Conservation (phyloP, 1,140 invertebrate genomes). For the Trachymyrmex cornetzi region DNA sequence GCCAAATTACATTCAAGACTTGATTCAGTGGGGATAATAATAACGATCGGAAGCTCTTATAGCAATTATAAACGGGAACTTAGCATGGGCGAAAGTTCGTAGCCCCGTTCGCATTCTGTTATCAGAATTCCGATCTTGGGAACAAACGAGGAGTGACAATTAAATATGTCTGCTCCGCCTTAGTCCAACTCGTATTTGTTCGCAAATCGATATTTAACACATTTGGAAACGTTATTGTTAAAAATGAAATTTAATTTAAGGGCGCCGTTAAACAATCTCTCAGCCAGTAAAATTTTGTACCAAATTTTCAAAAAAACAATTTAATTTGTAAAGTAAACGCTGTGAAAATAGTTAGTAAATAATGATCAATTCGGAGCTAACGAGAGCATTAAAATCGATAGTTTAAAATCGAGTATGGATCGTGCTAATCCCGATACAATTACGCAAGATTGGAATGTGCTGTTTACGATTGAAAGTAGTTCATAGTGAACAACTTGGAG, state of each 20-base stretch:
- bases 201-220: background rate
- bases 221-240: background rate
- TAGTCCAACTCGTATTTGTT: background rate
- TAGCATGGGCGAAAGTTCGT: constrained; percentile 45
- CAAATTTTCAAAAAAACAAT: constrained; percentile 39
- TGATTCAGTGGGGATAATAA: constrained; percentile 53
- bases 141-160: constrained; percentile 29
- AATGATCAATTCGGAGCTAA: constrained; percentile 15
- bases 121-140: constrained; percentile 32
- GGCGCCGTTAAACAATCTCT: background rate
- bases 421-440: constrained; percentile 44
- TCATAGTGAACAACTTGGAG: constrained; percentile 26
- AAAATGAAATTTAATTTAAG: constrained; percentile 5
- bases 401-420: constrained; percentile 22
- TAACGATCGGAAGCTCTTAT: constrained; percentile 65
- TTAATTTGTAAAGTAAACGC: constrained; percentile 52
- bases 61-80: constrained; percentile 64
- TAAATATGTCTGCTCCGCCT: constrained; percentile 18
- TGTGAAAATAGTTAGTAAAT: constrained; percentile 54
- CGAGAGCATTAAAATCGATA: constrained; percentile 34
- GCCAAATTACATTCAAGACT: constrained; percentile 49
- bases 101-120: constrained; percentile 2
- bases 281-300: constrained; percentile 28
- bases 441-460: constrained; percentile 46
- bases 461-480: constrained; percentile 28